Conservation (phyloP, 2,113 vertebrate genomes). For the Aleadryas rufinucha region DNA sequence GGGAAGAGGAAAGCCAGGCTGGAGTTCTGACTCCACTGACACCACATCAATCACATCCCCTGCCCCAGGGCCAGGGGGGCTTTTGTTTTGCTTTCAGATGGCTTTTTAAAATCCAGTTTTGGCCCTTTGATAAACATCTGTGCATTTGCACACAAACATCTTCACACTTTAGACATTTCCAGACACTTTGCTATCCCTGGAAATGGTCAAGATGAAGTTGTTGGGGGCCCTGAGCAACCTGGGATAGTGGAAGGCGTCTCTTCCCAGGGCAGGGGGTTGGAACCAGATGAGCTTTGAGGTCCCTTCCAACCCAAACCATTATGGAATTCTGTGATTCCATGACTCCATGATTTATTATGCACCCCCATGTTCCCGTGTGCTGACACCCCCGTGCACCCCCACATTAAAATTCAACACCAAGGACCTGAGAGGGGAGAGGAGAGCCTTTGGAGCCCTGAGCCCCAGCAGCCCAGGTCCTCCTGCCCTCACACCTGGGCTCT, state of each 20-base stretch:
- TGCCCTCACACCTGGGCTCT: not conserved
- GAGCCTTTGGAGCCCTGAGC: not conserved
- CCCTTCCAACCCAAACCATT: not conserved
- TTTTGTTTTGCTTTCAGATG: not conserved
- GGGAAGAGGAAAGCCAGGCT: not conserved
- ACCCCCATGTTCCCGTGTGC: not conserved
- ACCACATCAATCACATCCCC: not conserved
- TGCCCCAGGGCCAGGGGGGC: too few species aligned
- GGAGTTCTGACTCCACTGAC: not conserved
- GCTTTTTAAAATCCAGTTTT: not conserved
- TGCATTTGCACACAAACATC: not conserved
- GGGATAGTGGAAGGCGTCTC: not conserved
- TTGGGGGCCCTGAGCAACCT: not conserved
- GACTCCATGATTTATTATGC: not conserved
- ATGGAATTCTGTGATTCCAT: not conserved
- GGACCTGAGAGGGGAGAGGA: not conserved
- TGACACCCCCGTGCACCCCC: not conserved
- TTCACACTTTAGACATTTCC: not conserved
- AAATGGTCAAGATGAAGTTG: not conserved
- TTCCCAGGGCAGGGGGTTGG: not conserved
- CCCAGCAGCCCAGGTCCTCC: not conserved
- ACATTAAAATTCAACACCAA: fast-evolving
- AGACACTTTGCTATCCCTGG: not conserved
- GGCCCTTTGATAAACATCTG: not conserved
- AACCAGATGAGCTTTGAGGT: not conserved